phyloP scores from a whole-genome alignment of 2,113 vertebrate genomes.

The Embiotoca jacksoni region DNA sequence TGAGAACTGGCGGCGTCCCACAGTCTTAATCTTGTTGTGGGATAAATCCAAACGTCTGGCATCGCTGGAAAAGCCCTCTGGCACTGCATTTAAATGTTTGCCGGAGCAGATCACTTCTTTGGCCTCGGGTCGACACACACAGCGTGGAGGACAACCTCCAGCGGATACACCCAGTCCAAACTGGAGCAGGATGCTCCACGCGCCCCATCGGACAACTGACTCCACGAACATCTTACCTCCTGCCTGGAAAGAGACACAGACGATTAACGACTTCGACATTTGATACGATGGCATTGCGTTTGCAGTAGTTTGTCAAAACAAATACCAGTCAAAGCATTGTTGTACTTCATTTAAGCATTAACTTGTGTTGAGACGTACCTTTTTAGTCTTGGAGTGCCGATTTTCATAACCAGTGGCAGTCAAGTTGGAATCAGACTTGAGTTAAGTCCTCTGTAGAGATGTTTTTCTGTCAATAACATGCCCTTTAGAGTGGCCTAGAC shows the following conservation, averaged over 20 bases:
- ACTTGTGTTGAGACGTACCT: constrained; percentile 54
- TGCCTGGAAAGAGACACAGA: constrained; percentile 66
- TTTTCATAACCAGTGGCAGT: constrained; percentile 83
- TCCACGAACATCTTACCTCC: constrained; percentile 84
- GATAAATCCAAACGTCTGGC: constrained; percentile 88
- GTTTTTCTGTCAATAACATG: constrained; percentile 27
- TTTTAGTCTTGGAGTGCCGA: constrained; percentile 70
- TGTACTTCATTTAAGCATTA: neutral
- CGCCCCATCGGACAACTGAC: constrained; percentile 76
- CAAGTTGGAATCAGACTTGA: constrained; percentile 58
- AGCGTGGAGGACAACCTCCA: constrained; percentile 85
- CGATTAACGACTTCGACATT: neutral
- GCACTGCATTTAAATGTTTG: constrained; percentile 84
- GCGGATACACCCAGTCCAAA: constrained; percentile 68
- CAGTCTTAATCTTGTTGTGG: constrained; percentile 87
- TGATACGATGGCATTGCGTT: neutral
- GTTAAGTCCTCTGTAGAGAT: constrained; percentile 49
- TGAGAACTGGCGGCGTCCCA: constrained; percentile 87
- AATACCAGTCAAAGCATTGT: too few species aligned
- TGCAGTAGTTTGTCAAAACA: neutral
- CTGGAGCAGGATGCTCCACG: constrained; percentile 78
- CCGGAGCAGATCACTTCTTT: constrained; percentile 87
- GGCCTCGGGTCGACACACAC: constrained; percentile 83
- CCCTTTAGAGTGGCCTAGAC: constrained; percentile 54
- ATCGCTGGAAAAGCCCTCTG: constrained; percentile 84